Conservation (phyloP, 2,797 vertebrate genomes). For the Clarias pachynema region DNA sequence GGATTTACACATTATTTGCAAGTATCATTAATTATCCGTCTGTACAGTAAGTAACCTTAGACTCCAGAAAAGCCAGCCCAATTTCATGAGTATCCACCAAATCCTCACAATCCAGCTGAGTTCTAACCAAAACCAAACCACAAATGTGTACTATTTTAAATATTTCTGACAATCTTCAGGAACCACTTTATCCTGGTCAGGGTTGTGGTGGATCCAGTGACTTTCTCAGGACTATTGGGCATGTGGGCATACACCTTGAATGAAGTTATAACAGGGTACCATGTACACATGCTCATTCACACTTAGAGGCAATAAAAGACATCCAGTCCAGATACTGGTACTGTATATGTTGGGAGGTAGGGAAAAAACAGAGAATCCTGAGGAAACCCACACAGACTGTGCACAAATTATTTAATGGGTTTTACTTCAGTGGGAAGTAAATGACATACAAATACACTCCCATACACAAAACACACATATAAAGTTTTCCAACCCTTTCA, state of each 20-base stretch:
- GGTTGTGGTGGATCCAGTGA: background rate
- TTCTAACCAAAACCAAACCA: slow-evolving; percentile 32
- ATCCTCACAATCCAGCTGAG: background rate
- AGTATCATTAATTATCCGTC: background rate
- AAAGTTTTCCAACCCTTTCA: too few relatives aligned
- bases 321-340: background rate
- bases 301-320: background rate
- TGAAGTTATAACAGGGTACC: background rate
- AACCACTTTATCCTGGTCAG: background rate
- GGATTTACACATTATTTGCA: background rate
- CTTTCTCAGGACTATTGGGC: background rate
- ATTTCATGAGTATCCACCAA: background rate
- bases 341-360: background rate
- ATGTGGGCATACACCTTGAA: background rate
- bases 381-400: background rate
- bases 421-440: background rate
- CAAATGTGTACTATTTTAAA: slow-evolving; percentile 58
- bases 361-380: background rate
- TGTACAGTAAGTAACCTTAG: background rate
- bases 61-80: background rate
- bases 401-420: background rate
- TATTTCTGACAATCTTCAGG: slow-evolving; percentile 63
- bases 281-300: background rate
- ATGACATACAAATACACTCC: background rate
- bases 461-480: background rate